Evolutionary conservation across 1,140 invertebrate genomes (phyloP).

Genomic region (Periplaneta americana): DNA sequence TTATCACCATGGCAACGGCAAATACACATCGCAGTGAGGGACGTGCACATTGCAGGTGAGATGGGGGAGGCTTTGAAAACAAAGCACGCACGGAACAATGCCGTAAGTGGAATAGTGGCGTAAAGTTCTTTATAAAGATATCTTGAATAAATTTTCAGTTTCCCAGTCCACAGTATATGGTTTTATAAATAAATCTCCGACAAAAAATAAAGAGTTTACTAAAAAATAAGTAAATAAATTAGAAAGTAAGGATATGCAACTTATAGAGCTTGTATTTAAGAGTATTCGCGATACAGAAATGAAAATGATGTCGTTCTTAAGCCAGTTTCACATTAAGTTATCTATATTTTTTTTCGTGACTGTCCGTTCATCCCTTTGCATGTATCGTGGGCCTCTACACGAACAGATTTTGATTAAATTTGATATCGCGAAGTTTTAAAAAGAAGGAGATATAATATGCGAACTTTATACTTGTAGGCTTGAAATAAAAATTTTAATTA

Average conservation of each 20-base stretch:
- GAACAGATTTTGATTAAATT: background rate
- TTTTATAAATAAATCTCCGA: too few species aligned
- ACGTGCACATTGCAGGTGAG: background rate
- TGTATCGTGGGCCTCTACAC: background rate
- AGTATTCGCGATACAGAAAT: background rate
- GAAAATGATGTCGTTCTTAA: too few species aligned
- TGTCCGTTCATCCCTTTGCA: background rate
- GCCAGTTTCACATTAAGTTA: background rate
- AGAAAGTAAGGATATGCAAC: background rate
- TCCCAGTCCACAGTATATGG: too few species aligned
- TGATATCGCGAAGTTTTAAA: background rate
- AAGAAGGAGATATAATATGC: too few species aligned
- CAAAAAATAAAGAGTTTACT: too few species aligned
- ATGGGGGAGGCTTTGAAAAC: background rate
- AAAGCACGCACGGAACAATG: background rate
- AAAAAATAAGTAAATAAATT: background rate
- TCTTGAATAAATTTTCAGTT: too few species aligned
- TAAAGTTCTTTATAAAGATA: background rate
- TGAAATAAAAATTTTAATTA: too few species aligned
- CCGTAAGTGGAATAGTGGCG: background rate
- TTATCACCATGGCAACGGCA: background rate
- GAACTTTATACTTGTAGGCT: too few species aligned
- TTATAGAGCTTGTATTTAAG: too few species aligned
- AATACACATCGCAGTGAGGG: background rate
- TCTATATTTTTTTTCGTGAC: background rate